phyloP scores from a whole-genome alignment of 2,797 vertebrate genomes.

The Chromobotia macracanthus region DNA sequence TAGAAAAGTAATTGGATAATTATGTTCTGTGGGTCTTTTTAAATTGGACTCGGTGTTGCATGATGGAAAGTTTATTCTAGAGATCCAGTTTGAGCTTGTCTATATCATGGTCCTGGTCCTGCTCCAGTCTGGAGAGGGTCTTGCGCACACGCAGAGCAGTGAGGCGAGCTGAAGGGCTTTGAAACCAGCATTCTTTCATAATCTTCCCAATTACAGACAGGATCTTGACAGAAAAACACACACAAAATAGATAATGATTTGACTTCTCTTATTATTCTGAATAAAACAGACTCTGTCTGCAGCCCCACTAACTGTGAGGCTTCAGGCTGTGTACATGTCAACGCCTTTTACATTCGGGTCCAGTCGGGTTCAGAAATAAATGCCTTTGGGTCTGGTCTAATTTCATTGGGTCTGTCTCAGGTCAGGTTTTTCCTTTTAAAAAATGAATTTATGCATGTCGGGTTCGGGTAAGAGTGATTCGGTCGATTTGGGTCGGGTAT shows the following conservation, averaged over 20 bases:
- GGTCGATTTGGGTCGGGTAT: no score
- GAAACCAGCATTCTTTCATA: constrained; percentile 98
- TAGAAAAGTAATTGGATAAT: constrained; percentile 8
- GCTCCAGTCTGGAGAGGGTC: constrained; percentile 89
- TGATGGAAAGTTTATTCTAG: constrained; percentile 64
- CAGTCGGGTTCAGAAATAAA: no score
- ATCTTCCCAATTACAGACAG: constrained; percentile 83
- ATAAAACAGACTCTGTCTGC: no score
- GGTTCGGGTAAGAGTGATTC: no score
- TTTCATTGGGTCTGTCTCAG: no score
- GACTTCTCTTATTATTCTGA: background rate
- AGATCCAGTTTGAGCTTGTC: constrained; percentile 85
- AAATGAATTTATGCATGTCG: no score
- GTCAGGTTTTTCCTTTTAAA: no score
- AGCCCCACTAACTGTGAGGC: no score
- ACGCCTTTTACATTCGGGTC: no score
- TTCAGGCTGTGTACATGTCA: no score
- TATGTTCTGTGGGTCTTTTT: constrained; percentile 19
- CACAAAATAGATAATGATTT: background rate
- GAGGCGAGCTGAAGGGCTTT: constrained; percentile 89
- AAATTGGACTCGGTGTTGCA: background rate
- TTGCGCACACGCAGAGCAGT: constrained; percentile 94
- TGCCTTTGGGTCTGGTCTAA: no score
- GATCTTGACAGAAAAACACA: constrained; percentile 73
- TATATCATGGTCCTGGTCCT: constrained; percentile 72